Percentiles rank a stretch among this genome's conserved stretches.
These are phyloP conservation scores for Machimus atricapillus DNA, from an alignment of 2,888 invertebrate species.

Conservation along the genomic window DNA sequence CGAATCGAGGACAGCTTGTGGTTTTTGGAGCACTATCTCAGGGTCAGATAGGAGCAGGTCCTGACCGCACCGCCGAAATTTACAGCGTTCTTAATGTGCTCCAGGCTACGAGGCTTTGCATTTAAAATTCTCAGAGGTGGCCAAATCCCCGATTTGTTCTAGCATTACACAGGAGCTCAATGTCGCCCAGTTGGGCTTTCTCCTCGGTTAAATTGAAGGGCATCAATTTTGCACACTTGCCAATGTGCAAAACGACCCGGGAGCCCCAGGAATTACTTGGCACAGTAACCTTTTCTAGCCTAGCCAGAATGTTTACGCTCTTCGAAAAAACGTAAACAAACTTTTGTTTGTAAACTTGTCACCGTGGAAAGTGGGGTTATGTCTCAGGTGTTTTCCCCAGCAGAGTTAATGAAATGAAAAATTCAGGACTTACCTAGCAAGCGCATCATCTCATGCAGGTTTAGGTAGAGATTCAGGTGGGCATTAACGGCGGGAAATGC, in stretches of 20 bases:
- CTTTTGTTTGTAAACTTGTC: constrained; percentile 11
- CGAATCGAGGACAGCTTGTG: neutral
- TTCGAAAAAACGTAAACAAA: constrained; percentile 25
- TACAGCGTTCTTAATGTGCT: neutral
- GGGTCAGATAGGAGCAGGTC: neutral
- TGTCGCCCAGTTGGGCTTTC: neutral
- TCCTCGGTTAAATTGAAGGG: neutral
- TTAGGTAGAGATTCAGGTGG: constrained; percentile 1
- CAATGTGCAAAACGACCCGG: neutral
- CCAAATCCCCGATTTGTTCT: neutral
- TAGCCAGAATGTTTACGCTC: neutral
- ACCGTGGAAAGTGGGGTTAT: neutral
- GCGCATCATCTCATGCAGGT: constrained; percentile 17
- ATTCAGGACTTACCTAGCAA: constrained; percentile 9
- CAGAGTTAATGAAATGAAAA: neutral
- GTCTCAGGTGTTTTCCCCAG: neutral
- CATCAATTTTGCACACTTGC: neutral
- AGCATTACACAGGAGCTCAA: neutral
- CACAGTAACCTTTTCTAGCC: neutral
- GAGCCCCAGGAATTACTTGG: neutral
- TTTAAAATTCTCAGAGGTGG: neutral
- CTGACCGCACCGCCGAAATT: neutral
- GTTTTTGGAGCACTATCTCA: neutral
- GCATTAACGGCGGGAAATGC: neutral
- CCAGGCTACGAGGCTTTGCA: neutral